A percentile compares a stretch with the other conserved stretches of the same genome.
Conservation (phyloP, 2,797 vertebrate species). For the Notolepis coatsorum region DNA sequence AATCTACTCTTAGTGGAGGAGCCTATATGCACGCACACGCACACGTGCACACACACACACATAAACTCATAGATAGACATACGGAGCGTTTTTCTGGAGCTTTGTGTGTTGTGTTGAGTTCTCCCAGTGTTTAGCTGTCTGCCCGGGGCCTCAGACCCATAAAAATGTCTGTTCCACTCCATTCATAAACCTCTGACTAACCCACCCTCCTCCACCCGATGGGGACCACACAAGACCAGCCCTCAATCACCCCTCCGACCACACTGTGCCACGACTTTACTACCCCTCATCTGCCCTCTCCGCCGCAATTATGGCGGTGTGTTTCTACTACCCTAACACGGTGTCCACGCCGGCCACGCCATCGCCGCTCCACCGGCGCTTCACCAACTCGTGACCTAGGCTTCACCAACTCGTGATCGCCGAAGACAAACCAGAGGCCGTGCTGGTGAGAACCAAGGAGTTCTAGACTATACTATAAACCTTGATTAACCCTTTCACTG, state of each 20-base stretch:
- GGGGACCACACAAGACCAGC: conserved; percentile 56
- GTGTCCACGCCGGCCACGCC: no score
- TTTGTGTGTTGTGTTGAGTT: conserved; percentile 29
- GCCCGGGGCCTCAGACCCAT: conserved; percentile 37
- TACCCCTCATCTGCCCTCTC: neutral
- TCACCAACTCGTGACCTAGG: no score
- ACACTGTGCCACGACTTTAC: neutral
- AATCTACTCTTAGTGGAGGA: conserved; percentile 1
- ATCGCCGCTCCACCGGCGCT: no score
- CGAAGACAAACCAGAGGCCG: no score
- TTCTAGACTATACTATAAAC: no score
- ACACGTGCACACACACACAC: neutral
- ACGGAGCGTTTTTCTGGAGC: conserved; percentile 17
- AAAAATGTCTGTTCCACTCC: conserved; percentile 57
- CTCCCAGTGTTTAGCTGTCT: conserved; percentile 46
- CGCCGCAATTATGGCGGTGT: no score
- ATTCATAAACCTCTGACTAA: conserved; percentile 51
- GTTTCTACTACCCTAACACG: no score
- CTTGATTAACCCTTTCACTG: no score
- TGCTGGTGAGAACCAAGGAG: no score
- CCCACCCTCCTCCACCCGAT: conserved; percentile 2
- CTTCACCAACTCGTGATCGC: no score
- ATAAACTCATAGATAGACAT: conserved; percentile 1
- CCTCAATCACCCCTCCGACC: conserved; percentile 12
- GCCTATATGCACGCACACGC: neutral